A percentile compares a stretch with the other conserved stretches of the same genome.
Conservation (phyloP, 2,113 vertebrate species). For the Phrynosoma blainvillii region DNA sequence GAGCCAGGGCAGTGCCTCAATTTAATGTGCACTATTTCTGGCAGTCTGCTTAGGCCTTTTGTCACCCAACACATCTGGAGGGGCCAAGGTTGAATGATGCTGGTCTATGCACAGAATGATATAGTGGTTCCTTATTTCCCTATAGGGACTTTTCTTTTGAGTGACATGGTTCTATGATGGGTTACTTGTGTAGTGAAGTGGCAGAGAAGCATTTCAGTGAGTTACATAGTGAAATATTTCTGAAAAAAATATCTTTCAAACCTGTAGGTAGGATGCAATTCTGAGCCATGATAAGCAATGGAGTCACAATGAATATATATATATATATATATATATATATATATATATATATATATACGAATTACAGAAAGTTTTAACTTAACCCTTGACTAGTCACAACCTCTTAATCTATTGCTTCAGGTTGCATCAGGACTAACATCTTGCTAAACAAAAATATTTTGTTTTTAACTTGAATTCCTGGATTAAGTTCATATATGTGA, state of each 20-base stretch:
- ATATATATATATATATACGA: no score
- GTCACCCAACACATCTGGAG: not conserved
- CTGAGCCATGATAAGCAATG: not conserved
- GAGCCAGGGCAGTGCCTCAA: no score
- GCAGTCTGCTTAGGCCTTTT: no score
- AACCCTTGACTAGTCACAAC: not conserved
- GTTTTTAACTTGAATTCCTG: not conserved
- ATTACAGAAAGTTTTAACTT: not conserved
- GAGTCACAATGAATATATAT: not conserved
- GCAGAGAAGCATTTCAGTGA: not conserved
- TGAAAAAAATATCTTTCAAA: not conserved
- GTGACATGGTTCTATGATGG: not conserved
- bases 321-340: no score
- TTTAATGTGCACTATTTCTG: no score
- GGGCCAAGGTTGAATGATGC: not conserved
- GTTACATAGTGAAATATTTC: not conserved
- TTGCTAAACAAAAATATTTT: not conserved
- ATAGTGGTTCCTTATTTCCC: not conserved
- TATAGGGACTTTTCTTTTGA: not conserved
- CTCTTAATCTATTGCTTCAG: not conserved
- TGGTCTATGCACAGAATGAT: no score
- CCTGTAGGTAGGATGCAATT: not conserved
- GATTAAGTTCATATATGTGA: conserved; percentile 18
- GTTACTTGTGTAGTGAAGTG: not conserved
- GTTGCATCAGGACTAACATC: not conserved